Base-by-base conservation (phyloP, 2,797 vertebrate genomes). In the Otus scops region DNA sequence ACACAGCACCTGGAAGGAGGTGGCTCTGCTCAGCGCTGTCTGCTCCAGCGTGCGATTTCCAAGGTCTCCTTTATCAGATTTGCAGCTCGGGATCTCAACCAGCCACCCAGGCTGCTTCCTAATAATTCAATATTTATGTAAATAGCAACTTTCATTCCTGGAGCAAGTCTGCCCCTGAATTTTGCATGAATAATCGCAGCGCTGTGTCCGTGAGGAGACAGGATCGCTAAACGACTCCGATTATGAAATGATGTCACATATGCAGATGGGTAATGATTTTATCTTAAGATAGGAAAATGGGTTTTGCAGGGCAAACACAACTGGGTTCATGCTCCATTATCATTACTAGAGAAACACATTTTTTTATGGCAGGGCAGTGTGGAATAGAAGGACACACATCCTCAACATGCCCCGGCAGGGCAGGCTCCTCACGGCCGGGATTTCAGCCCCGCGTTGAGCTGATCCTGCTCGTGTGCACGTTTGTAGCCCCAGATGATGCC, bases 221-320 rank as follows among this genome's bases (percentile, higher is more conserved):
- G 79, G 50, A 71, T 67, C 76, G 34, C 78, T 50, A 14, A 84
- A 83, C 1, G 22, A 48, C 27, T 22, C 85, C 1, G 51, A 77
- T 95, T 91, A 90, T 56, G 80, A 96, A 93, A 93, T 79, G 68
- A 91, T 94, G 92, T 90, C 88, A 96, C 65, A 34, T 36, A 71
- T 30, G 91, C 92, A 93, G 96, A 94, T 86, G 92, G 89, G 45
- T 17, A 83, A 89, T 10, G 54, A 75, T 90, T 93, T 85, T 70
- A 73, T 74, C 83, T 83, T 69, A 36, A 74, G 77, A 92, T 39
- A 27, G 63, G 77, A 80, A 74, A 88, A 92, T 23, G 60, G 85
- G 69, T 51, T 89, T 92, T 91, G 65, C 91, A 65, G 73, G 89
- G 84, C 75, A 89, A 82, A 82, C 16, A 8, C 1, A 1, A 45